These are phyloP conservation scores for Temnopleurus reevesii DNA, from an alignment of 53 echinoderm and acorn worm species.

Conservation along the genomic window DNA sequence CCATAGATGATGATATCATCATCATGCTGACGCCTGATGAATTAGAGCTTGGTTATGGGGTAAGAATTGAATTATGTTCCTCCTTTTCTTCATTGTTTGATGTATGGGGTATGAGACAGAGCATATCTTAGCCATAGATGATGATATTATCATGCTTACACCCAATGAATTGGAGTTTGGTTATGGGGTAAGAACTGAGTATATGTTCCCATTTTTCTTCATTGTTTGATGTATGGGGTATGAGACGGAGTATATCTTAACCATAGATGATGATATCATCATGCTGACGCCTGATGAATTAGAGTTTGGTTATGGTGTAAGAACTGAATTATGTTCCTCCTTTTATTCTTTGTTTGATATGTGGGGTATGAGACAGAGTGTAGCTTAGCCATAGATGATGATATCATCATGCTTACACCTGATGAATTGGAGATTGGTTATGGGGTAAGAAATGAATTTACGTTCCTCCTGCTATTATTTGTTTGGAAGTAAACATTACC, in stretches of 20 bases:
- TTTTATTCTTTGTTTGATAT: too few species aligned
- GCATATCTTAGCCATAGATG: conserved; percentile 91
- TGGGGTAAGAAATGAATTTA: conserved; percentile 75
- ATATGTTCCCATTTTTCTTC: too few species aligned
- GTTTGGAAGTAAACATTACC: too few species aligned
- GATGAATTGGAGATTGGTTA: conserved; percentile 99
- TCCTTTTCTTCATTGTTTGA: too few species aligned
- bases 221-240: too few species aligned
- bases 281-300: conserved; percentile 98
- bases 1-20: conserved; percentile 97
- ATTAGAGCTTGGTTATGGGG: conserved; percentile 98
- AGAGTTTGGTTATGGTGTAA: conserved; percentile 98
- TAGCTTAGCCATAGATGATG: conserved; percentile 95
- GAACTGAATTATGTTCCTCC: too few species aligned
- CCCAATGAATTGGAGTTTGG: conserved; percentile 99
- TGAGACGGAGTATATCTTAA: conserved; percentile 95
- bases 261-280: conserved; percentile 96
- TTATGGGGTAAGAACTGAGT: conserved; percentile 79
- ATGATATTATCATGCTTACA: conserved; percentile 97
- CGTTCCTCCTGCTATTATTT: too few species aligned
- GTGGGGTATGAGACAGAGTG: conserved; percentile 98
- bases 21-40: conserved; percentile 98
- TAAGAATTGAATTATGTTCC: conserved; percentile 54
- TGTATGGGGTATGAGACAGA: too few species aligned
- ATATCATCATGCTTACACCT: conserved; percentile 95